Evolutionary conservation across 1,140 invertebrate genomes (phyloP), one percentile per base, ranked within the genome.

Genomic region (Solen grandis): DNA sequence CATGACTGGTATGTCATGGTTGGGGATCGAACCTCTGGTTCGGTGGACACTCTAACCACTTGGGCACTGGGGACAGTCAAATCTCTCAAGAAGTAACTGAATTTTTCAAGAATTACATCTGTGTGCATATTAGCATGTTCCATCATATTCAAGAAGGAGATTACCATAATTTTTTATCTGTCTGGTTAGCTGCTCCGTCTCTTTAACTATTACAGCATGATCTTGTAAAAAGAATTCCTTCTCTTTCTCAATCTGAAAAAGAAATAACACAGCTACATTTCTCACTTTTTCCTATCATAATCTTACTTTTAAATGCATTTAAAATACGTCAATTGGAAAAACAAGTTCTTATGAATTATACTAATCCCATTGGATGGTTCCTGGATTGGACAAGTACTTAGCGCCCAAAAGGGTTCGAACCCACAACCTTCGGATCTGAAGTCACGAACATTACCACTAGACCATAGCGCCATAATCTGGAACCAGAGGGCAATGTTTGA

Each of bases 161-260:
- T n/a, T 66, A 85, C 84, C 81, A 35, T 70, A 31, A 72, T 82
- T 83, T 31, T 29, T 68, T 33, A 85, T 73, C 0, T 59, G 41
- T 13, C 76, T 54, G 8, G 63, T 66, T 27, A 46, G 1, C n/a
- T 22, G 25, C 25, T 81, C 57, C 35, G 82, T 78, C 16, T 50
- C 22, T 41, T 85, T 84, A 31, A 41, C 33, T 41, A 55, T 75
- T 16, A 85, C 36, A 54, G 78, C 54, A 79, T 82, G 78, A 14
- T 84, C 36, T 59, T 84, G 84, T 14, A 81, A 16, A 50, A 84
- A 84, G 13, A 63, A 50, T 36, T 85, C 84, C 16, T 50, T 75
- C 50, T 85, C 82, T 14, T 50, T 54, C 38, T 81, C 38, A 57
- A 85, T 55, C 82, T 85, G 31, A 16, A 69, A 33, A 35, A 81